These are phyloP conservation scores for Lagocephalus sceleratus DNA, from an alignment of 2,797 vertebrate species.

Conservation along the genomic window DNA sequence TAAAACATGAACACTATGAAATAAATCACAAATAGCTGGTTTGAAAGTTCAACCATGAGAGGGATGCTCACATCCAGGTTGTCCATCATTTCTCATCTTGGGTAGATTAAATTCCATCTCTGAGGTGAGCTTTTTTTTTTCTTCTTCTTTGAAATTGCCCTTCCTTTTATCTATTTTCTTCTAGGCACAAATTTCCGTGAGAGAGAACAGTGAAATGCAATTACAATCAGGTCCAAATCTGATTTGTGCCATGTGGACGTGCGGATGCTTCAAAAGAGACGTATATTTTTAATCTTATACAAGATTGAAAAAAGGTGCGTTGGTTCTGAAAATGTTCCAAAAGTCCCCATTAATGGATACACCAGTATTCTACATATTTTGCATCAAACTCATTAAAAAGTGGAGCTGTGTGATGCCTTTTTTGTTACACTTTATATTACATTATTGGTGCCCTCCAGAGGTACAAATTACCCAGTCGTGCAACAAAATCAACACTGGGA, in stretches of 20 bases:
- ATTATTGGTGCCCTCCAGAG: no score
- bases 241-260: slow-evolving; percentile 8
- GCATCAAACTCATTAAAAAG: no score
- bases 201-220: slow-evolving; percentile 38
- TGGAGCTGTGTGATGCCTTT: no score
- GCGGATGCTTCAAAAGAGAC: slow-evolving; percentile 14
- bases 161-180: slow-evolving; percentile 45
- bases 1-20: slow-evolving; percentile 19
- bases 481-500: no score
- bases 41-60: slow-evolving; percentile 24
- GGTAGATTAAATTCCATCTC: slow-evolving; percentile 32
- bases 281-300: slow-evolving; percentile 6
- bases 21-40: slow-evolving; percentile 18
- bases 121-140: slow-evolving; percentile 22
- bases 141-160: slow-evolving; percentile 27
- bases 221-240: slow-evolving; percentile 36
- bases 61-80: slow-evolving; percentile 31
- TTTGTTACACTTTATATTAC: no score
- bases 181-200: slow-evolving; percentile 13
- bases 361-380: no score
- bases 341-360: no score
- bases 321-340: neutral
- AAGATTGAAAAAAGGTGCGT: slow-evolving; percentile 4
- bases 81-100: slow-evolving; percentile 34
- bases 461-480: no score